Conservation (phyloP, 2,888 invertebrate species). For the Drosophila mimetica region DNA sequence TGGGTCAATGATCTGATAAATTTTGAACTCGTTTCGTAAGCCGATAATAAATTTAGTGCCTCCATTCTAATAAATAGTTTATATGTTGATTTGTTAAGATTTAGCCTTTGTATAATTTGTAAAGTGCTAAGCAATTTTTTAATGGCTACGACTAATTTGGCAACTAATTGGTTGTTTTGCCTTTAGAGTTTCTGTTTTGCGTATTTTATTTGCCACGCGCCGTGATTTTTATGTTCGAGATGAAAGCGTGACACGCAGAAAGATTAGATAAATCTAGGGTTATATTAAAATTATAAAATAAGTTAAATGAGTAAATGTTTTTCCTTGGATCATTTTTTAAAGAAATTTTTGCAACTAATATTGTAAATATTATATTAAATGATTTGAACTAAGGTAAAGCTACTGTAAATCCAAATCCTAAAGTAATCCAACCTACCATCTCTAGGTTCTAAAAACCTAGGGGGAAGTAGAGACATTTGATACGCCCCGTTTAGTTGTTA, state of each 20-base stretch:
- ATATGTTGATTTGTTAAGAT: slow-evolving; percentile 12
- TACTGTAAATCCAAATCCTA: too few species aligned
- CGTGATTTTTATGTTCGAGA: slow-evolving; percentile 19
- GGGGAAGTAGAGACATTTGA: slow-evolving; percentile 39
- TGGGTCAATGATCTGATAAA: slow-evolving; percentile 67
- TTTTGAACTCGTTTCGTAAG: slow-evolving; percentile 52
- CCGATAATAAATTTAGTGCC: slow-evolving; percentile 55
- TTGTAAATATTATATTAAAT: too few species aligned
- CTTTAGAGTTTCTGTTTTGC: slow-evolving; percentile 30
- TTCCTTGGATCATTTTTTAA: too few species aligned
- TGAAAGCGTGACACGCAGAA: slow-evolving; percentile 30
- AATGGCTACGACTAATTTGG: slow-evolving; percentile 41
- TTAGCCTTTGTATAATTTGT: slow-evolving; percentile 39
- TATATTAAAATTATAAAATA: too few species aligned
- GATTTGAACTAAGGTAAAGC: too few species aligned
- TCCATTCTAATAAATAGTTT: slow-evolving; percentile 22
- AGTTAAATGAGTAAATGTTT: too few species aligned
- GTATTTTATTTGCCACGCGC: slow-evolving; percentile 48
- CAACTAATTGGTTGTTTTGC: slow-evolving; percentile 58
- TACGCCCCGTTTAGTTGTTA: slow-evolving; percentile 56
- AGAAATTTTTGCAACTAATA: too few species aligned
- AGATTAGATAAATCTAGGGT: background rate
- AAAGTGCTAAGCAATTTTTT: slow-evolving; percentile 67
- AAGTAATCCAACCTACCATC: slow-evolving; percentile 33
- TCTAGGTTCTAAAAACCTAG: slow-evolving; percentile 35